Percentiles rank a stretch among this genome's conserved stretches.
phyloP scores from a whole-genome alignment of 2,888 invertebrate genomes.

The Rhingia campestris region DNA sequence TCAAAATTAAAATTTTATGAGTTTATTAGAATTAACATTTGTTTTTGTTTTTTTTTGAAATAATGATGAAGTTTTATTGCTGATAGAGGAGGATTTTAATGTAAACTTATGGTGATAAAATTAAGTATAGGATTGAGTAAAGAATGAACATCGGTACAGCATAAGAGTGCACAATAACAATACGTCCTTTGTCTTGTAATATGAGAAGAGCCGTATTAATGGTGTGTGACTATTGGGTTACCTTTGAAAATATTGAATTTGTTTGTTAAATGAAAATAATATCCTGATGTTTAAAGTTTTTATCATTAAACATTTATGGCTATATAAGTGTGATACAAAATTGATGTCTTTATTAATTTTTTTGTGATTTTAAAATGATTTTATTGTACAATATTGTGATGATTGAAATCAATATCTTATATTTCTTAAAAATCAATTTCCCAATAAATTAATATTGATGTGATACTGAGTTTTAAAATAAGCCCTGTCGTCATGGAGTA shows the following conservation, averaged over 20 bases:
- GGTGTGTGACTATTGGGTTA: not conserved
- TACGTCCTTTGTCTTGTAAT: not conserved
- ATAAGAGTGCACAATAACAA: not conserved
- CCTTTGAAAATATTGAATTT: not conserved
- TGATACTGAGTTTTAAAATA: too few relatives aligned
- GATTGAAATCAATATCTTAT: too few relatives aligned
- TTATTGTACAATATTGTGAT: too few relatives aligned
- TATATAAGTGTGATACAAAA: too few relatives aligned
- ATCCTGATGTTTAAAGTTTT: too few relatives aligned
- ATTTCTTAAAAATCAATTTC: too few relatives aligned
- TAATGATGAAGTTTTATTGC: conserved; percentile 19
- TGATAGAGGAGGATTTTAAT: conserved; percentile 1
- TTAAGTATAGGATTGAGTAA: not conserved
- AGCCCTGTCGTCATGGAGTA: too few relatives aligned
- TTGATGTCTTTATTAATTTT: too few relatives aligned
- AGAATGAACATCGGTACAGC: not conserved
- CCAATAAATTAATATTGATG: too few relatives aligned
- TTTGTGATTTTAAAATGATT: too few relatives aligned
- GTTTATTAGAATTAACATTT: conserved; percentile 64
- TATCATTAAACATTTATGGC: too few relatives aligned
- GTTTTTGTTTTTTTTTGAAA: conserved; percentile 32
- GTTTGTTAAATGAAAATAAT: not conserved
- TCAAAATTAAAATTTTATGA: conserved; percentile 61
- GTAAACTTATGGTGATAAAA: not conserved
- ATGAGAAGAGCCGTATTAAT: not conserved